Conservation (phyloP, 1,140 invertebrate genomes). For the Aleiodes sp. region DNA sequence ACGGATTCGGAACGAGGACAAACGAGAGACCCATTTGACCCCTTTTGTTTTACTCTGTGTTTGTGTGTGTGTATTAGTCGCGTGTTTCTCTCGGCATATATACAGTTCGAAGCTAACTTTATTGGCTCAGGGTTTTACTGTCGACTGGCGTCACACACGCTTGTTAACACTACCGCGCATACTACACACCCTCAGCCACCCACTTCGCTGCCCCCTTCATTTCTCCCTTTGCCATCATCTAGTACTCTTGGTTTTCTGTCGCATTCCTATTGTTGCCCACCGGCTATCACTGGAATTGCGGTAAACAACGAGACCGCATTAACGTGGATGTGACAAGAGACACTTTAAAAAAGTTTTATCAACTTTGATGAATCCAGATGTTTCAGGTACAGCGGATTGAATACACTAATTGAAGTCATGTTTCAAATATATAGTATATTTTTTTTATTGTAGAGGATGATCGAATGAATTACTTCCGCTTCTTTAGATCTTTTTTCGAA, state of each 20-base stretch:
- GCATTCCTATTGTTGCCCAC: neutral
- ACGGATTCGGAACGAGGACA: conserved; percentile 30
- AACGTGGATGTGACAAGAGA: conserved; percentile 6
- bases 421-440: no score
- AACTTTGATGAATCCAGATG: neutral
- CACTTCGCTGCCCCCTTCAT: no score
- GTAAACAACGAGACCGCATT: conserved; percentile 22
- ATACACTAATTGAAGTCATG: no score
- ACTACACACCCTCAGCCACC: neutral
- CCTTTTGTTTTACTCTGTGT: neutral
- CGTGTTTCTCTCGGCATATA: conserved; percentile 13
- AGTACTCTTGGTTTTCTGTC: no score
- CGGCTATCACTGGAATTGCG: conserved; percentile 14
- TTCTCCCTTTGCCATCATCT: no score
- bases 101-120: conserved; percentile 23
- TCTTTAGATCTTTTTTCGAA: no score
- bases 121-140: conserved; percentile 34
- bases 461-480: no score
- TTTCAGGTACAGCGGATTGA: neutral
- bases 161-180: conserved; percentile 31
- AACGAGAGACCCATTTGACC: conserved; percentile 9
- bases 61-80: conserved; percentile 1
- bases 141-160: conserved; percentile 32
- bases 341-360: conserved; percentile 11
- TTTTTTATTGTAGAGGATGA: no score